Evolutionary conservation across 2,113 vertebrate species (phyloP), one percentile per base, ranked within the genome.

Genomic region (Callorhinus ursinus): DNA sequence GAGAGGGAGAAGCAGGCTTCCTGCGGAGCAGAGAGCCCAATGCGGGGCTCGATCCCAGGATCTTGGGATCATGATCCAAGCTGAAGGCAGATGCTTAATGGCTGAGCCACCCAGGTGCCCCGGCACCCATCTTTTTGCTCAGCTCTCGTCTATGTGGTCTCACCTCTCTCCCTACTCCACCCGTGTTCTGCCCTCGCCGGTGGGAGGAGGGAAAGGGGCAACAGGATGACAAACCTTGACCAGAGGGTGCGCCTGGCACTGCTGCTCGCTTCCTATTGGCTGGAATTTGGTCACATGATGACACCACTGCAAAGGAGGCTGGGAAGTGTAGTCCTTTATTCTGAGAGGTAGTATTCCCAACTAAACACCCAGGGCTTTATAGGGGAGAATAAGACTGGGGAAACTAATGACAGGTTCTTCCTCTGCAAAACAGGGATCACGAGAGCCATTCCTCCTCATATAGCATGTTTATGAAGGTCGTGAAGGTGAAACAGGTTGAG

Each of bases 311-410:
- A 53, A 82, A 46, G 86, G 71, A 88, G 3, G 10, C 93, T 94
- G 93, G 79, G 87, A 81, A 55, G 18, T 96, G 42, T 67, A 67
- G 53, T 85, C 80, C 74, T 88, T 88, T 80, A 5, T 51, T 85
- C 42, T 42, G 26, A 22, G 65, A 31, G 18, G 10, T 53, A 22
- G 19, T 49, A 4, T 80, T 26, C n/a, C 51, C 39, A 36, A 16
- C 4, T 7, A 28, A 80, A 39, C 26, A 12, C 18, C 49, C 19
- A 33, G 53, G 49, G 51, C 42, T 81, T 24, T 74, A 6, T 1
- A 21, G 69, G 39, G 36, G 19, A 83, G 19, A 83, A 21, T 12
- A 24, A 63, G 33, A 80, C 33, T 10, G 33, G 33, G 28, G 15
- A 57, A 33, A 26, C 14, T 8, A 19, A 31, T 13, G 53, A 12